phyloP scores from a whole-genome alignment of 2,888 invertebrate species.

The Ectobius pallidus region DNA sequence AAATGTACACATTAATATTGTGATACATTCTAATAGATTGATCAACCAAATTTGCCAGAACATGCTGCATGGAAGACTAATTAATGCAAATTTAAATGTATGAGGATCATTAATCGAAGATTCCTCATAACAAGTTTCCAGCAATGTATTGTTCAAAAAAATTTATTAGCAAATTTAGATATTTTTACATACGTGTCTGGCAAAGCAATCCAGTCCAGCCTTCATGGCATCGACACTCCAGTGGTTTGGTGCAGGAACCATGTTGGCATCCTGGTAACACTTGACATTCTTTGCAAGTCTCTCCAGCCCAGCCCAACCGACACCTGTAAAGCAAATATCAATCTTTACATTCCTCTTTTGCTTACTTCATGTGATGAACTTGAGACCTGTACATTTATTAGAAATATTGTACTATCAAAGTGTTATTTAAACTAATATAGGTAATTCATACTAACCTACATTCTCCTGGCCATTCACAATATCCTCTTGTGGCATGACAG shows the following conservation, averaged over 20 bases:
- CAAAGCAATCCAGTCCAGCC: slow-evolving; percentile 92
- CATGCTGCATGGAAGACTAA: no score
- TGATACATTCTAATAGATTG: no score
- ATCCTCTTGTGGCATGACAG: slow-evolving; percentile 84
- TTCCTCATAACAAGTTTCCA: no score
- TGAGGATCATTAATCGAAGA: no score
- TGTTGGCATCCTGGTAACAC: slow-evolving; percentile 89
- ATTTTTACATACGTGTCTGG: slow-evolving; percentile 75
- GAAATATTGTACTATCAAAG: background rate
- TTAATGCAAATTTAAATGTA: no score
- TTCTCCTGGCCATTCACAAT: slow-evolving; percentile 85
- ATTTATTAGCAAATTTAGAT: no score
- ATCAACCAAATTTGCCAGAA: no score
- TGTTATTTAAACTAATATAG: no score
- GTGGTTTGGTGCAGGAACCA: slow-evolving; percentile 86
- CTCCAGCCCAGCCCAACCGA: slow-evolving; percentile 88
- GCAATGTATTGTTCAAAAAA: no score
- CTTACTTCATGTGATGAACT: no score
- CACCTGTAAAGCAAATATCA: slow-evolving; percentile 63
- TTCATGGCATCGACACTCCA: slow-evolving; percentile 87
- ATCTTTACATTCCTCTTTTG: background rate
- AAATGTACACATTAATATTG: no score
- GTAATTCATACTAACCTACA: slow-evolving; percentile 58
- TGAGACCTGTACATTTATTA: background rate
- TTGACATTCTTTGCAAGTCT: slow-evolving; percentile 84